phyloP scores from a whole-genome alignment of 1,140 invertebrate species.

The Melitaea cinxia region DNA sequence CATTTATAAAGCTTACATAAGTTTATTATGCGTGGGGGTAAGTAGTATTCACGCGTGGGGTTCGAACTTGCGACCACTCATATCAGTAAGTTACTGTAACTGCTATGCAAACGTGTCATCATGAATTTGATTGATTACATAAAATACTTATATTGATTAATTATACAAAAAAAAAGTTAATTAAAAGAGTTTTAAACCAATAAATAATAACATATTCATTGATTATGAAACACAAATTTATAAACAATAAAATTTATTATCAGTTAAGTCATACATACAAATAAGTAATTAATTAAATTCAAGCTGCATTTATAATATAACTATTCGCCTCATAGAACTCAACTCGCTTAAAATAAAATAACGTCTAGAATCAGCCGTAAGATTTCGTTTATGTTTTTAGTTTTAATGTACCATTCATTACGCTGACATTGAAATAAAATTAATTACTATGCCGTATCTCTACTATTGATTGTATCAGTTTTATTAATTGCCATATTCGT shows the following conservation, averaged over 20 bases:
- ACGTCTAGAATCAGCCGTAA: slow-evolving; percentile 9
- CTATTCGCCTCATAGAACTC: background rate
- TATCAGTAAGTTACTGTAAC: too few species aligned
- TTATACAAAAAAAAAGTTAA: too few species aligned
- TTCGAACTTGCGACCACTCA: too few species aligned
- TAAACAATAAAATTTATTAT: slow-evolving; percentile 5
- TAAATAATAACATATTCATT: background rate
- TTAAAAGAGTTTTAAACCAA: too few species aligned
- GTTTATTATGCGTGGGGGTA: too few species aligned
- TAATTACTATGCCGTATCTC: background rate
- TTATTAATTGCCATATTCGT: slow-evolving; percentile 1
- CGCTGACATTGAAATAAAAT: slow-evolving; percentile 17
- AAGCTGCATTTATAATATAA: background rate
- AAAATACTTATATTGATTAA: too few species aligned
- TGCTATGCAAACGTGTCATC: too few species aligned
- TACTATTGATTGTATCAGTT: background rate
- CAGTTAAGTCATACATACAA: slow-evolving; percentile 13
- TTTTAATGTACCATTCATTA: slow-evolving; percentile 20
- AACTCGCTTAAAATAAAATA: slow-evolving; percentile 19
- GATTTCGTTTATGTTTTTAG: slow-evolving; percentile 14
- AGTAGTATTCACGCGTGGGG: too few species aligned
- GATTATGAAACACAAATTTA: background rate
- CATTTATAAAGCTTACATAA: too few species aligned
- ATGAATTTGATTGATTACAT: too few species aligned
- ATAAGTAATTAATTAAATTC: slow-evolving; percentile 18